Evolutionary conservation across 2,113 vertebrate genomes (phyloP), one percentile per base, ranked within the genome.

Genomic region (Irena cyanogastra): DNA sequence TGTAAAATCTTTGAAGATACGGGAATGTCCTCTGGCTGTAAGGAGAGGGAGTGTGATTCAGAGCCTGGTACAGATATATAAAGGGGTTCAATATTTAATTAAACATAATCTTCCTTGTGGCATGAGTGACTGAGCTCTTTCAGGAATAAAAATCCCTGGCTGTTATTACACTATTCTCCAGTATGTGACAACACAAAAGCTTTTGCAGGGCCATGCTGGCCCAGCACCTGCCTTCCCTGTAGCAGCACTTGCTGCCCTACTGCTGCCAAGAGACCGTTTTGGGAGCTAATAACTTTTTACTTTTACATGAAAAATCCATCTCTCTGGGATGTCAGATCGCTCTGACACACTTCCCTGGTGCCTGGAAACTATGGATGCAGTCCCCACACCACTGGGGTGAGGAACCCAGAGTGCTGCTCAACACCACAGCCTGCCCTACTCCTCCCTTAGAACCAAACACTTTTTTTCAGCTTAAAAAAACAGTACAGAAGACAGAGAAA

Each of bases 51-150:
- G 16, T 28, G 17, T 22, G 37, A 64, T 65, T 91, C 57, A 80
- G 50, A 87, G 39, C 28, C 71, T 83, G 31, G 52, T 47, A 41
- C 23, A 74, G 84, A 47, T 45, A 54, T 31, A 49, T 60, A 71
- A 87, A 82, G 61, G 24, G 52, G 65, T 47, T 89, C 69, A 81
- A 18, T 87, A 84, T 87, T 70, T 96, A 93, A 95, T 92, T 83
- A 89, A 87, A 74, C 60, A 63, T 74, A 59, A 83, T 75, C 60
- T 94, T 84, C 57, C 65, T 74, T 54, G 64, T 78, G 44, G 76
- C 35, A 30, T 45, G 47, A 86, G 52, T 50, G 68, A 63, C 64
- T 47, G 64, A 92, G 57, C 60, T 92, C 30, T 81, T 92, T 54
- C 52, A 92, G 41, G 22, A 77, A 41, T 91, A 69, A 89, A 92